These are phyloP conservation scores for Dendrophyllia cribrosa DNA, from an alignment of 64 coral and sea anemone genomes.

Conservation along the genomic window DNA sequence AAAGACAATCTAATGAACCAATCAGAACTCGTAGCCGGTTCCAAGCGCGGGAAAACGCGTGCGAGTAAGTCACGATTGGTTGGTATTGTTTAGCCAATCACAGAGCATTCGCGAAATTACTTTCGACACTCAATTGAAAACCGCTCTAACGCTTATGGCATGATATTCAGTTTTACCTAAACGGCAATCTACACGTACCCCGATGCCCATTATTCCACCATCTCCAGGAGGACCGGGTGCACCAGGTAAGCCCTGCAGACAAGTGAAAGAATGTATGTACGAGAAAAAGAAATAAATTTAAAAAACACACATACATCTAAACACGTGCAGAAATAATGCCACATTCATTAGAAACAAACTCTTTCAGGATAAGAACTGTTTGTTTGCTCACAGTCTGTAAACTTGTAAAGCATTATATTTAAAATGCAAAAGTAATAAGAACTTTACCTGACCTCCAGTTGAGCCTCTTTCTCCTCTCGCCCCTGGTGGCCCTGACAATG, in stretches of 20 bases:
- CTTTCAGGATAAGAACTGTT: neutral
- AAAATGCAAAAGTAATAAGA: slow-evolving; percentile 22
- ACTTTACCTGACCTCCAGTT: slow-evolving; percentile 86
- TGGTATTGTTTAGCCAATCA: too few species aligned
- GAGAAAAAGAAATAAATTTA: neutral
- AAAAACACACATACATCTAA: neutral
- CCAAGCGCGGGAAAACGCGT: too few species aligned
- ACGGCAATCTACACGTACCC: neutral
- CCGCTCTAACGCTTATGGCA: neutral
- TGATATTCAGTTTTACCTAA: neutral
- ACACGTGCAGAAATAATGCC: neutral
- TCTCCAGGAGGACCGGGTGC: slow-evolving; percentile 49
- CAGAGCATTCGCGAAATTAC: too few species aligned
- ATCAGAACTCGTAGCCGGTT: too few species aligned
- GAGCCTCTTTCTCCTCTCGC: slow-evolving; percentile 60
- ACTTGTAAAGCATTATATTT: too few species aligned
- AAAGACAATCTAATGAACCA: too few species aligned
- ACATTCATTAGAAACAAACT: neutral
- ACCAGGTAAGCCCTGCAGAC: slow-evolving; percentile 48
- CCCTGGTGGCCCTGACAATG: slow-evolving; percentile 15
- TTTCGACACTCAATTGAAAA: too few species aligned
- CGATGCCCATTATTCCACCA: slow-evolving; percentile 28
- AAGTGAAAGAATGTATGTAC: neutral
- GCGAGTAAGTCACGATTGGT: too few species aligned
- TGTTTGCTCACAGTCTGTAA: neutral